A percentile compares a stretch with the other conserved stretches of the same genome.
phyloP scores from a whole-genome alignment of 2,888 invertebrate genomes.

The Clusia tigrina region DNA sequence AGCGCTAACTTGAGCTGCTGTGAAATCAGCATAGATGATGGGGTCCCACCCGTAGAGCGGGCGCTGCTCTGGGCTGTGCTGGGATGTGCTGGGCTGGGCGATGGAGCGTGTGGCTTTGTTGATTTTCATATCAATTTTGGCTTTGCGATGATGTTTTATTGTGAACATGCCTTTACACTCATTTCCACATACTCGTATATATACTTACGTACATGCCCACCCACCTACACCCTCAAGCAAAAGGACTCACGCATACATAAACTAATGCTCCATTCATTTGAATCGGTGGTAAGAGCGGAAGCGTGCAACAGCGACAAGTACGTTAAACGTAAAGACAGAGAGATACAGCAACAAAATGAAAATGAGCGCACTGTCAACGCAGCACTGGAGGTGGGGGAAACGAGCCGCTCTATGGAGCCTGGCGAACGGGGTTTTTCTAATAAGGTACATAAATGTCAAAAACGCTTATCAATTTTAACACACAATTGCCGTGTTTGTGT shows the following conservation, averaged over 20 bases:
- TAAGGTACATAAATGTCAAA: constrained; percentile 35
- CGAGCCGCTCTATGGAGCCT: background rate
- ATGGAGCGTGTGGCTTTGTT: constrained; percentile 3
- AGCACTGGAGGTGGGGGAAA: background rate
- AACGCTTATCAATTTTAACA: constrained; percentile 42
- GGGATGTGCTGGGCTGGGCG: background rate
- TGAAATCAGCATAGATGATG: background rate
- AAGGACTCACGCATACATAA: constrained; percentile 22
- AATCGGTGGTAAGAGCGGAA: constrained; percentile 18
- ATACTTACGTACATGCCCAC: constrained; percentile 22
- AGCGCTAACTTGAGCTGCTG: background rate
- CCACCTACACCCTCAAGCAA: constrained; percentile 22
- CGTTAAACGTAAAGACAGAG: constrained; percentile 22
- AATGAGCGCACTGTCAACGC: background rate
- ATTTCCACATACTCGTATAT: background rate
- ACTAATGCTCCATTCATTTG: constrained; percentile 22
- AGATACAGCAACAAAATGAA: constrained; percentile 14
- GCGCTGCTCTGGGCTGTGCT: too few species aligned
- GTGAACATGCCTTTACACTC: constrained; percentile 5
- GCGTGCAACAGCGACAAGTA: constrained; percentile 24
- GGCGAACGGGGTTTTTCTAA: constrained; percentile 15
- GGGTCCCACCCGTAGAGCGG: background rate
- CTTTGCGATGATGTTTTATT: constrained; percentile 10
- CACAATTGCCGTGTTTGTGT: constrained; percentile 2
- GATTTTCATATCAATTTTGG: constrained; percentile 7